Evolutionary conservation across 1,140 invertebrate genomes (phyloP).

Genomic region (Drosophila ercepeae): DNA sequence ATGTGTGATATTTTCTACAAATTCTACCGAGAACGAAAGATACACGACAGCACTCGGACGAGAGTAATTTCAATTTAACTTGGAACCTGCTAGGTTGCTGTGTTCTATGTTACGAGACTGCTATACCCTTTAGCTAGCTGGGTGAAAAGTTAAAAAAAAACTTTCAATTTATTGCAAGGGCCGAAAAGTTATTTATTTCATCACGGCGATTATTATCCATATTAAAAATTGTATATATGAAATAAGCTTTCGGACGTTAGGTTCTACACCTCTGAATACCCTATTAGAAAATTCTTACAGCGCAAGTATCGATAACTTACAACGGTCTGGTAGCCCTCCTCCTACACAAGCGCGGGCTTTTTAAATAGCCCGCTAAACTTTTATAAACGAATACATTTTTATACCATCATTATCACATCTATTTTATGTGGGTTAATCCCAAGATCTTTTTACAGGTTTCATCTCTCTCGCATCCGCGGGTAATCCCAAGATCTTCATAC

Average conservation of each 20-base stretch:
- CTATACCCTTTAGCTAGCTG: constrained; percentile 2
- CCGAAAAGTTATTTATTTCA: too few species aligned
- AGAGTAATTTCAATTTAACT: constrained; percentile 28
- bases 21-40: constrained; percentile 62
- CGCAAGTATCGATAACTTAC: constrained; percentile 4
- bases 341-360: background rate
- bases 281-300: background rate
- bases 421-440: constrained; percentile 8
- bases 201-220: too few species aligned
- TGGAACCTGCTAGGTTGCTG: constrained; percentile 13
- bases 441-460: background rate
- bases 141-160: background rate
- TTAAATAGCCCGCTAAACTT: background rate
- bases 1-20: constrained; percentile 66
- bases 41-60: constrained; percentile 50
- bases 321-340: background rate
- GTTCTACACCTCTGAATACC: background rate
- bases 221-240: background rate
- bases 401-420: background rate
- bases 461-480: background rate
- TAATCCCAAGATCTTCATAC: background rate
- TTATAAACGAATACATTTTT: background rate
- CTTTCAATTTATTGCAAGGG: background rate
- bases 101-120: background rate
- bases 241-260: too few species aligned